Evolutionary conservation across 2,888 invertebrate genomes (phyloP), one percentile per base, ranked within the genome.

Genomic region (Trissolcus japonicus): DNA sequence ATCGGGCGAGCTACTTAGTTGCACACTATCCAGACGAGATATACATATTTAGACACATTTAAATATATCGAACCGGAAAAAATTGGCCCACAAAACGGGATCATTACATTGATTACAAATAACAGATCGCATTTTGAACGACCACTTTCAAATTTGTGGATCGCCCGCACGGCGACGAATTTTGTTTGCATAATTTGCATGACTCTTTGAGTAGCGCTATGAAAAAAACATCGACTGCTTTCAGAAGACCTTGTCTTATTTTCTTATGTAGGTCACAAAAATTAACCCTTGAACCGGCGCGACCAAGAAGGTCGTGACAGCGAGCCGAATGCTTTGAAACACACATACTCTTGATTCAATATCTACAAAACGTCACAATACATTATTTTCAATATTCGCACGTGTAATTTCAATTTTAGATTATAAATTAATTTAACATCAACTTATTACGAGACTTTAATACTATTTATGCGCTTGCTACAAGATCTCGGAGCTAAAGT

Each of bases 191-290:
- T 76, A 69, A 65, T 69, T 76, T 76, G 67, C 75, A 76, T 69
- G 63, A 67, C 77, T 77, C 59, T 76, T 65, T 68, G 65, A 68
- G 71, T 68, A 63, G 56, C 61, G 71, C 71, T 71, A 71, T 72
- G 66, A 78, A 67, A 75, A 72, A 78, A 75, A 75, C 72, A 71
- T 75, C 56, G 59, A 75, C 67, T 75, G 67, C 68, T 62, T 75
- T 72, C 61, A 43, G 65, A 65, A 75, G 69, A 75, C 78, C 78
- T 78, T 78, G 78, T 75, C 78, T 78, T 78, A 75, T 78, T 78
- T 78, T 75, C 72, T 68, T 67, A 78, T 78, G 75, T 78, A 78
- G 78, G 78, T 78, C 78, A 78, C 75, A 78, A 78, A 78, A 78
- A 78, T 78, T 78, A 75, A 75, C 72, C 78, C 78, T 78, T 75